Evolutionary conservation across 2,113 vertebrate species (phyloP).

Genomic region (Cephalopterus ornatus): DNA sequence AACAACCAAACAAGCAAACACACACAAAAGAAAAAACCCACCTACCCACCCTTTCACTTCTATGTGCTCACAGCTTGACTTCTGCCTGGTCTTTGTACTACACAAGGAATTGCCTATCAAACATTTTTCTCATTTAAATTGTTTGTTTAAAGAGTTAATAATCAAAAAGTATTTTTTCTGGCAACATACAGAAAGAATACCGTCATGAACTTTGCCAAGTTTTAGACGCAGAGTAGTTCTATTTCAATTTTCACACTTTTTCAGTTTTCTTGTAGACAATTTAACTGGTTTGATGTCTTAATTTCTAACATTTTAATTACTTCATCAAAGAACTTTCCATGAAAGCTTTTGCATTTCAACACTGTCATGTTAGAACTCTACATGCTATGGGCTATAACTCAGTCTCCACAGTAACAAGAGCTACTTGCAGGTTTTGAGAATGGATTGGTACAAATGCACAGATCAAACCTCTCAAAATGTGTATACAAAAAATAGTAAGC

Average conservation of each 20-base stretch:
- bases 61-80: accelerated
- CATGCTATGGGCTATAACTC: not conserved
- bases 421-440: not conserved
- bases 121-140: not conserved
- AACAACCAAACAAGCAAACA: not conserved
- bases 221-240: not conserved
- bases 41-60: not conserved
- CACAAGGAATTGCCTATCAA: not conserved
- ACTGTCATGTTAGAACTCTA: not conserved
- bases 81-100: not conserved
- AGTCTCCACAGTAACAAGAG: not conserved
- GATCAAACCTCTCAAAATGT: not conserved
- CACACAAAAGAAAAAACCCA: not conserved
- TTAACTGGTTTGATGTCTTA: not conserved
- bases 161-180: not conserved
- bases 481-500: not conserved
- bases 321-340: constrained; percentile 4
- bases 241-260: not conserved
- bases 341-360: constrained; percentile 5
- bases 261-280: not conserved
- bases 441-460: not conserved
- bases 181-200: not conserved
- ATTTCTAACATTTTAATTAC: constrained; percentile 30
- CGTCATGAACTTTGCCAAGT: not conserved
- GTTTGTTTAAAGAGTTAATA: not conserved